Percentiles rank a stretch among this genome's conserved stretches.
Evolutionary conservation across 1,140 invertebrate genomes (phyloP).

Genomic region (Zaprionus inermis): DNA sequence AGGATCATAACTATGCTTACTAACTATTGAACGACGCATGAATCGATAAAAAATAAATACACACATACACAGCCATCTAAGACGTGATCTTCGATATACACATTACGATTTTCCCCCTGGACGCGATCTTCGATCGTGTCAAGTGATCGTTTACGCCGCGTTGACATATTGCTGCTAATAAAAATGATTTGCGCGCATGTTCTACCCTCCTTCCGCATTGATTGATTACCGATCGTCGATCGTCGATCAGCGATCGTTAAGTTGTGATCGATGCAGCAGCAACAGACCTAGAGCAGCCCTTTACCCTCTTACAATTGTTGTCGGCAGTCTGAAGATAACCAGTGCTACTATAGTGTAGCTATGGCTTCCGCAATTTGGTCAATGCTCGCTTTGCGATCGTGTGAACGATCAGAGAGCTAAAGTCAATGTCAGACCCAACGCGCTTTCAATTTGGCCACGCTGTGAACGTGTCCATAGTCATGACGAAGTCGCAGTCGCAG

Average conservation of each 20-base stretch:
- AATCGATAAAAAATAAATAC: not conserved
- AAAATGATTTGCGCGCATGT: conserved; percentile 26
- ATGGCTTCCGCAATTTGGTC: conserved; percentile 59
- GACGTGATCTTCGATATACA: not conserved
- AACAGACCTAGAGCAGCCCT: conserved; percentile 21
- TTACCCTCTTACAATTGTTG: not conserved
- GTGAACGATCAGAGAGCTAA: conserved; percentile 51
- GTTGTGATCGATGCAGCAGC: not conserved
- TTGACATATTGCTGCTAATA: conserved; percentile 46
- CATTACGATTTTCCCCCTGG: not conserved
- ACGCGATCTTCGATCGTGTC: not conserved
- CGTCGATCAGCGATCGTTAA: not conserved
- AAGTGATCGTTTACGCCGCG: conserved; percentile 3
- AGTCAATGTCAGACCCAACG: conserved; percentile 64
- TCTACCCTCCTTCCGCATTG: conserved; percentile 30
- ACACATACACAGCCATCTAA: too few species aligned
- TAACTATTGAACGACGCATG: not conserved
- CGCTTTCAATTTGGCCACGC: conserved; percentile 47
- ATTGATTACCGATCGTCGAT: conserved; percentile 11
- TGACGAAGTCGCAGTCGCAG: conserved; percentile 25
- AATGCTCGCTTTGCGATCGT: conserved; percentile 37
- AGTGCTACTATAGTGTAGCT: not conserved
- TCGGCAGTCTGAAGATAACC: not conserved
- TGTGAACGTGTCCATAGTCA: conserved; percentile 73
- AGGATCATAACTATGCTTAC: conserved; percentile 80